A percentile compares a stretch with the other conserved stretches of the same genome.
Evolutionary conservation across 2,113 vertebrate genomes (phyloP).

Genomic region (Brienomyrus longianalis): DNA sequence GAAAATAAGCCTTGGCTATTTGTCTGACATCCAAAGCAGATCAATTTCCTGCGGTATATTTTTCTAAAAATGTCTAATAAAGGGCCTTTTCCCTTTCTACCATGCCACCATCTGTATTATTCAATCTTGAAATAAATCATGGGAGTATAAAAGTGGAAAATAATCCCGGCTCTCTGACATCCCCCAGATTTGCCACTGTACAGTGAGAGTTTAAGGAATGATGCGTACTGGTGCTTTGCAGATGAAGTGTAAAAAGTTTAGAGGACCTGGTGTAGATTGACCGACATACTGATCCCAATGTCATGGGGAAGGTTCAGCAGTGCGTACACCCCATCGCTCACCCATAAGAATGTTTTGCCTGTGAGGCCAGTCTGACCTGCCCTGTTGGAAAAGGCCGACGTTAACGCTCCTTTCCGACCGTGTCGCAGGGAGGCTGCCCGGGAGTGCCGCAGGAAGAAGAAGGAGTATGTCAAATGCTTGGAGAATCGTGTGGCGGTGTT

Average conservation of each 20-base stretch:
- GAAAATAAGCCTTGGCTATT: not conserved
- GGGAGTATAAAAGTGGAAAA: not conserved
- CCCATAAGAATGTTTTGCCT: not conserved
- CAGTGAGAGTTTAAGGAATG: not conserved
- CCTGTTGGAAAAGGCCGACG: not conserved
- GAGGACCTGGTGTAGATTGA: not conserved
- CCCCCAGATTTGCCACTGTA: not conserved
- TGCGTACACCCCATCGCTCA: not conserved
- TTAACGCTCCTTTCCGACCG: conserved; percentile 18
- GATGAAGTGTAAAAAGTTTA: not conserved
- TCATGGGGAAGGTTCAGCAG: not conserved
- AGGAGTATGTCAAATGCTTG: conserved; percentile 98
- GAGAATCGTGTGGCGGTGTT: conserved; percentile 97
- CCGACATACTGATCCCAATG: not conserved
- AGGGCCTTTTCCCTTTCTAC: not conserved
- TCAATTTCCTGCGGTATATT: not conserved
- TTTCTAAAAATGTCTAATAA: not conserved
- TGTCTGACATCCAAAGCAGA: not conserved
- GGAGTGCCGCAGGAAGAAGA: conserved; percentile 97
- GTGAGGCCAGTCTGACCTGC: not conserved
- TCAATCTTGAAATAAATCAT: not conserved
- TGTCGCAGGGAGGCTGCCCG: conserved; percentile 85
- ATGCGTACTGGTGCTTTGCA: not conserved
- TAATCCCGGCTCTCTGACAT: not conserved
- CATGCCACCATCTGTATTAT: not conserved